Base-by-base conservation (phyloP, 2,888 invertebrate genomes). In the Rhagonycha fulva region DNA sequence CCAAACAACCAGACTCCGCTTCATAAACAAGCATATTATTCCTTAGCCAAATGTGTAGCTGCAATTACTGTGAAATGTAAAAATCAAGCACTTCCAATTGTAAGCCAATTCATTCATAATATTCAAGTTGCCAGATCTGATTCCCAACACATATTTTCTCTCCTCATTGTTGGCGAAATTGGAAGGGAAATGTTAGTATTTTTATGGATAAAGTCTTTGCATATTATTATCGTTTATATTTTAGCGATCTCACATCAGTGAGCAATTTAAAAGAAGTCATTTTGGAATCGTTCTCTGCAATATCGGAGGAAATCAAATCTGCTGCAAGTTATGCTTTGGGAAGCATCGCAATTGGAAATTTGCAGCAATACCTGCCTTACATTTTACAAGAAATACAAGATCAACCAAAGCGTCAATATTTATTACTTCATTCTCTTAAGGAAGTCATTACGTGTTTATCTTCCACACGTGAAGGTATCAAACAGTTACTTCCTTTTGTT, bases 271-370 rank as follows among this genome's bases (percentile, higher is more conserved):
- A 95, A 81, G 93, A 93, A 84, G 93, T 94, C 11, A 93, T 96
- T 70, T 90, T 98, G 77, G 92, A 93, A 79, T 96, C 98, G 14
- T 99, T 99, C 88, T 92, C 94, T 0, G 95, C 96, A 4, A 92
- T 93, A 11, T 97, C 97, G 0, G 99, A 99, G 88, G 98, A 99
- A 88, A 96, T 99, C 3, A 99, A 99, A 88, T 96, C 97, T 0
- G 98, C 98, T 0, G 99, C 99, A 12, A 98, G 98, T 81, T 98
- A 98, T 88, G 96, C 99, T 0, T 90, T 99, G 68, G 98, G 99
- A 14, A 97, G 97, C 72, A 94, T 99, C 24, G 96, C 97, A 7
- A 97, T 98, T 74, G 99, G 99, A 67, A 99, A 98, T 88, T 89
- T 99, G 81, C 94, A 94, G 11, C 94, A 95, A 84, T 99, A 97